These are phyloP conservation scores for Panzeria rudis DNA, from an alignment of 2,888 invertebrate species.

Conservation along the genomic window DNA sequence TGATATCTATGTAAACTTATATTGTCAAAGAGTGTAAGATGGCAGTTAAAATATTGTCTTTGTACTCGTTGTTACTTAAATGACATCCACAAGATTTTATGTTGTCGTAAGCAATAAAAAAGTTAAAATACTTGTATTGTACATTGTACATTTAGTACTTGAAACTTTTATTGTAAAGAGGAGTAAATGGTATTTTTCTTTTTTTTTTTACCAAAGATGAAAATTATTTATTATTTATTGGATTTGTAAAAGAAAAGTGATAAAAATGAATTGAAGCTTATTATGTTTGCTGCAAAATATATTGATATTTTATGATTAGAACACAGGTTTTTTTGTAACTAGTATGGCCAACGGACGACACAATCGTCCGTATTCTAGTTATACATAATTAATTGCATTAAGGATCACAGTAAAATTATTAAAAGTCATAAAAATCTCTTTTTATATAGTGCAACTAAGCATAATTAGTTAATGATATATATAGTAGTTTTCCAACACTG, in stretches of 20 bases:
- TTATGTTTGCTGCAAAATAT: background rate
- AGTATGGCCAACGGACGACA: too few species aligned
- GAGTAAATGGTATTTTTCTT: background rate
- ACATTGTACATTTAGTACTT: constrained; percentile 15
- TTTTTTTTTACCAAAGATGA: background rate
- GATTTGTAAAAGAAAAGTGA: background rate
- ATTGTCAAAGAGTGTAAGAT: constrained; percentile 10
- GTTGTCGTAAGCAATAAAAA: constrained; percentile 43
- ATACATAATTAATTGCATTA: too few species aligned
- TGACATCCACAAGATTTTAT: constrained; percentile 32
- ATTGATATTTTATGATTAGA: background rate
- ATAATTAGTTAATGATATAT: too few species aligned
- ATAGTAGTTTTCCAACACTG: too few species aligned
- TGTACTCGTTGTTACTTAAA: constrained; percentile 2
- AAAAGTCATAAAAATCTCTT: too few species aligned
- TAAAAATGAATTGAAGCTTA: background rate
- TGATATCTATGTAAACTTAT: background rate
- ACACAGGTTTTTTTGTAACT: too few species aligned
- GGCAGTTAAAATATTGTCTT: constrained; percentile 40
- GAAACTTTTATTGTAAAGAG: constrained; percentile 21
- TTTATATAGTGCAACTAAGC: too few species aligned
- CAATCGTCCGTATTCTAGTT: too few species aligned
- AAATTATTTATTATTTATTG: constrained; percentile 11
- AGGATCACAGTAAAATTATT: too few species aligned
- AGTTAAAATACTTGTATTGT: constrained; percentile 22